These are phyloP conservation scores for Dermochelys coriacea DNA, from an alignment of 2,797 vertebrate genomes.

Conservation along the genomic window DNA sequence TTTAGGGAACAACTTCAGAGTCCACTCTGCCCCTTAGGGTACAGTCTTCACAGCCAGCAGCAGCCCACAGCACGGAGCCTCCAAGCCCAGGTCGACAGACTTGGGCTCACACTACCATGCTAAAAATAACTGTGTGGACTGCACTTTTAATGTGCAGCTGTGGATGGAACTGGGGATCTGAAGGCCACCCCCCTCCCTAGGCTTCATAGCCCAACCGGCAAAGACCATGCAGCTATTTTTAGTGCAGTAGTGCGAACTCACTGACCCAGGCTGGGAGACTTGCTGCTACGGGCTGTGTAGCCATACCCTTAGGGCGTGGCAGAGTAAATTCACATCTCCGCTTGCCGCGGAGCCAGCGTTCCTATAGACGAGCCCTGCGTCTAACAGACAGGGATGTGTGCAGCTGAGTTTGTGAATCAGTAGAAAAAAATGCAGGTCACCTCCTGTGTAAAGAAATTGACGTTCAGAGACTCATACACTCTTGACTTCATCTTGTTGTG, in stretches of 20 bases:
- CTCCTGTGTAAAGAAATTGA: constrained; percentile 48
- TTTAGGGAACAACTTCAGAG: not conserved
- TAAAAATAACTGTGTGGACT: not conserved
- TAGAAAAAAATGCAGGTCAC: constrained; percentile 73
- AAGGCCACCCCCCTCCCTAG: not conserved
- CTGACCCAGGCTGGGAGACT: not conserved
- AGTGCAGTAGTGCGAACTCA: not conserved
- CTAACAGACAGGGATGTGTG: constrained; percentile 51
- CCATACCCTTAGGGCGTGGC: not conserved
- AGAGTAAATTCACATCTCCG: not conserved
- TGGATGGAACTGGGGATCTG: not conserved
- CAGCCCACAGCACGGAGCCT: not conserved
- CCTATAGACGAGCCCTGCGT: not conserved
- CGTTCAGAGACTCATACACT: constrained; percentile 12
- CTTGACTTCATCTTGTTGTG: constrained; percentile 40
- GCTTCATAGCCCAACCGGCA: not conserved
- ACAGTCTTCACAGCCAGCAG: not conserved
- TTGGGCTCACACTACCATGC: not conserved
- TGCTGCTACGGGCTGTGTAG: too few relatives aligned
- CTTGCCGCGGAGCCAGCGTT: not conserved
- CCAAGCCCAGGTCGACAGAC: not conserved
- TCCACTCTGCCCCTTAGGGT: not conserved
- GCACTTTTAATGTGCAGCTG: not conserved
- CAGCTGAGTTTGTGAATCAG: constrained; percentile 76
- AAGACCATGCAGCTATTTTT: not conserved